phyloP scores from a whole-genome alignment of 2,113 vertebrate genomes.

The Nestor notabilis region DNA sequence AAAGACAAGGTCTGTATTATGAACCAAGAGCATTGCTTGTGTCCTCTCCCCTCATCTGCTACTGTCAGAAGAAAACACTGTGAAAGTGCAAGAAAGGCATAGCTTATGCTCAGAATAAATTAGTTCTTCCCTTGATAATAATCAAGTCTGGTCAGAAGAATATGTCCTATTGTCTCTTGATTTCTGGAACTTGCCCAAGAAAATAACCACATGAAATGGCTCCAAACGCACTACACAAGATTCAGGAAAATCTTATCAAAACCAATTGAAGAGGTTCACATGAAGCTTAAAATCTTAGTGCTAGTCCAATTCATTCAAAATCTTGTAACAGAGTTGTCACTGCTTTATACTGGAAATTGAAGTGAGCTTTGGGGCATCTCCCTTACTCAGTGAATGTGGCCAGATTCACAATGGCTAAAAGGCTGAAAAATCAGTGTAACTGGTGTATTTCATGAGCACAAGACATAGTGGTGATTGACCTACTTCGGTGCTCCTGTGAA shows the following conservation, averaged over 20 bases:
- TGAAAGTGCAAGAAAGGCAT: background rate
- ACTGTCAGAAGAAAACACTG: background rate
- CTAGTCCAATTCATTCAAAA: background rate
- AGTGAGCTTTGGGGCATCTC: background rate
- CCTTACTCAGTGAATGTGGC: background rate
- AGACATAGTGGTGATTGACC: background rate
- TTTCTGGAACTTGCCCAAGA: background rate
- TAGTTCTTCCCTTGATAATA: background rate
- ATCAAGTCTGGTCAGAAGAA: background rate
- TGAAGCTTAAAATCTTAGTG: background rate
- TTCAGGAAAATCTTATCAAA: background rate
- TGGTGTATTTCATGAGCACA: background rate
- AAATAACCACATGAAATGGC: background rate
- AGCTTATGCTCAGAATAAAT: background rate
- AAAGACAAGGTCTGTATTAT: background rate
- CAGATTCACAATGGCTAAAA: background rate
- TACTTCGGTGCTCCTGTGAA: conserved; percentile 13
- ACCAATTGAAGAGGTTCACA: background rate
- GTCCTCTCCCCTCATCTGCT: background rate
- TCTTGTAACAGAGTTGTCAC: background rate
- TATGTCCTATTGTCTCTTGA: background rate
- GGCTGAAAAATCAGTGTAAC: conserved; percentile 14
- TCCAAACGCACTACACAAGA: background rate
- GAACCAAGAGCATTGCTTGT: background rate
- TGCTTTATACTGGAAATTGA: background rate